A percentile compares a stretch with the other conserved stretches of the same genome.
These are phyloP conservation scores for Keiferia lycopersicella DNA, from an alignment of 2,888 invertebrate genomes.

Conservation along the genomic window DNA sequence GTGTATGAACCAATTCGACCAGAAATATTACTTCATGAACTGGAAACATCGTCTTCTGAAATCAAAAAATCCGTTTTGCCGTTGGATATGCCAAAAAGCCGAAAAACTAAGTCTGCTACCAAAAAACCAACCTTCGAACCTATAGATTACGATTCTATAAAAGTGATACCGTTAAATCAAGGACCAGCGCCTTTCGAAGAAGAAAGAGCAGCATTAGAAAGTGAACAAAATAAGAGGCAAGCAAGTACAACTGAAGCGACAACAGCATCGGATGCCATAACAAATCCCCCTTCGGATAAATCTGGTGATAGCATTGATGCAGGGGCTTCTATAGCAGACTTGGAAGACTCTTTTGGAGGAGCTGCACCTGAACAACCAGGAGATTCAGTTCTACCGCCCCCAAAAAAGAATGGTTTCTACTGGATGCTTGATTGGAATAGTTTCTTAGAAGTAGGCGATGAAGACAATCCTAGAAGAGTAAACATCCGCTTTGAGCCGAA, in stretches of 20 bases:
- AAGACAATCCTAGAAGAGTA: constrained; percentile 82
- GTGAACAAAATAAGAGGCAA: constrained; percentile 66
- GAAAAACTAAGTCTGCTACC: constrained; percentile 53
- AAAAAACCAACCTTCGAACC: constrained; percentile 58
- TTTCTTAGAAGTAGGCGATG: constrained; percentile 91
- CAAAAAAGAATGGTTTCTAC: constrained; percentile 89
- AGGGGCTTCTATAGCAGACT: constrained; percentile 82
- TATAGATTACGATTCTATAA: constrained; percentile 68
- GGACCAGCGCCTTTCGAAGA: constrained; percentile 63
- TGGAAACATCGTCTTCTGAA: constrained; percentile 70
- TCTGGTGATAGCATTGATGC: constrained; percentile 66
- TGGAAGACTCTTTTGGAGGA: constrained; percentile 90
- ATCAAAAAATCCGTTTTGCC: constrained; percentile 57
- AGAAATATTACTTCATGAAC: constrained; percentile 58
- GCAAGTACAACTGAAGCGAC: constrained; percentile 42
- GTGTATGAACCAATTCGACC: constrained; percentile 67
- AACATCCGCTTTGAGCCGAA: constrained; percentile 91
- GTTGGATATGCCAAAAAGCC: constrained; percentile 60
- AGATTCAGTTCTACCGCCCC: constrained; percentile 84
- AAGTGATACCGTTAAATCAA: constrained; percentile 69
- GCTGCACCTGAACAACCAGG: constrained; percentile 79
- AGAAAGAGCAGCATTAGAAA: constrained; percentile 44
- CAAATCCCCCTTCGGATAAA: constrained; percentile 45
- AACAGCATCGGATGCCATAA: constrained; percentile 44
- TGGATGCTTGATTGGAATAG: constrained; percentile 93